Evolutionary conservation across 2,888 invertebrate genomes (phyloP).

Genomic region (Plagodis pulveraria): DNA sequence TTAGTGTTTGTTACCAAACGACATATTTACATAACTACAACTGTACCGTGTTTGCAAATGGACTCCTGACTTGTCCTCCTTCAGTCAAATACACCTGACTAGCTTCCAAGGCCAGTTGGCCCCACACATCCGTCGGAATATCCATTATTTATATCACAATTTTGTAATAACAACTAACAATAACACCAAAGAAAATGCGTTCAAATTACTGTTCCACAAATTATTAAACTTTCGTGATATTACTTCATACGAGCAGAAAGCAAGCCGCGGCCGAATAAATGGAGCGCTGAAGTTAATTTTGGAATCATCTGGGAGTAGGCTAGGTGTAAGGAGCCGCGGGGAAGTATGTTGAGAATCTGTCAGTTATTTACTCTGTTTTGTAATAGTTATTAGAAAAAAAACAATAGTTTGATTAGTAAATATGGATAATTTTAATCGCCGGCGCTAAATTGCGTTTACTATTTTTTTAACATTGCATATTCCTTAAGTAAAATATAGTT

Average conservation of each 20-base stretch:
- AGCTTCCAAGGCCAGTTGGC: slow-evolving; percentile 94
- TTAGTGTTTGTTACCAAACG: slow-evolving; percentile 11
- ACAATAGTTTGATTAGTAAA: too few relatives aligned
- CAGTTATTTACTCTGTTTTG: slow-evolving; percentile 43
- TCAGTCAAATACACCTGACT: slow-evolving; percentile 94
- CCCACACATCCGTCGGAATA: slow-evolving; percentile 93
- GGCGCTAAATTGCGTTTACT: too few relatives aligned
- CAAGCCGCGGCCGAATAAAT: slow-evolving; percentile 60
- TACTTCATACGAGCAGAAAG: slow-evolving; percentile 67
- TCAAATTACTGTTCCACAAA: slow-evolving; percentile 38
- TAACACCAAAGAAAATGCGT: slow-evolving; percentile 49
- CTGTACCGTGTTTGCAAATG: slow-evolving; percentile 93
- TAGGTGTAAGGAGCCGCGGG: slow-evolving; percentile 45
- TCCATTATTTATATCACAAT: slow-evolving; percentile 79
- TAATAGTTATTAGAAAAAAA: not conserved
- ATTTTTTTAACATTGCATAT: too few relatives aligned
- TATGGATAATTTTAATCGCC: too few relatives aligned
- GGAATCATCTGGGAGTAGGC: slow-evolving; percentile 75
- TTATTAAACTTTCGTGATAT: slow-evolving; percentile 48
- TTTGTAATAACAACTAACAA: slow-evolving; percentile 27
- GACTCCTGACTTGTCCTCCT: slow-evolving; percentile 91
- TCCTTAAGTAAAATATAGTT: too few relatives aligned
- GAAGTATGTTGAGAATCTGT: slow-evolving; percentile 59
- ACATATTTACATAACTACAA: slow-evolving; percentile 33
- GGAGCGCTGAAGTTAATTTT: slow-evolving; percentile 80